Conservation (phyloP, 2,888 invertebrate genomes). For the Polia nebulosa region DNA sequence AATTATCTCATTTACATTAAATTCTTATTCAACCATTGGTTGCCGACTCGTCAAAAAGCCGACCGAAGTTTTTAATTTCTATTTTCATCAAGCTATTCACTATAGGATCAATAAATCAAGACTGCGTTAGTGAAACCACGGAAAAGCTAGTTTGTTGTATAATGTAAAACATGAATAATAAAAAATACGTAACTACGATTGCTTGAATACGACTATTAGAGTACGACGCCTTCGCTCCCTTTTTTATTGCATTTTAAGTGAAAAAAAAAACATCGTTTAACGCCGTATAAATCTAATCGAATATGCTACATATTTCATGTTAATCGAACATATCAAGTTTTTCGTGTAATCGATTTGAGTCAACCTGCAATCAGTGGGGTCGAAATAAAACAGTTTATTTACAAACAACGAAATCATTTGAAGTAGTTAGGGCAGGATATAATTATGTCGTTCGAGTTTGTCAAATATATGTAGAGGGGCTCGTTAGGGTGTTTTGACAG, state of each 20-base stretch:
- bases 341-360: conserved; percentile 48
- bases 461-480: conserved; percentile 32
- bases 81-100: conserved; percentile 29
- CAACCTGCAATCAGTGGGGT: conserved; percentile 29
- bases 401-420: conserved; percentile 37
- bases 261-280: conserved; percentile 39
- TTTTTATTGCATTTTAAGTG: conserved; percentile 14
- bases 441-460: conserved; percentile 45
- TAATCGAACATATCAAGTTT: conserved; percentile 42
- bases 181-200: conserved; percentile 43
- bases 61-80: conserved; percentile 20
- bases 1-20: conserved; percentile 29
- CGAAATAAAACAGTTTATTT: conserved; percentile 40
- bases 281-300: conserved; percentile 42
- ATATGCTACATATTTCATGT: conserved; percentile 50
- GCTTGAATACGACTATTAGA: conserved; percentile 48
- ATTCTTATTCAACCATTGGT: conserved; percentile 7
- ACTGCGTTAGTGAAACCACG: conserved; percentile 30
- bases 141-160: conserved; percentile 44
- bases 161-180: conserved; percentile 47
- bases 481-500: conserved; percentile 14
- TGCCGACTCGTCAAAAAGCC: conserved; percentile 20
- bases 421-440: conserved; percentile 22
- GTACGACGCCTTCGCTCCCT: conserved; percentile 25
- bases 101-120: conserved; percentile 40